Evolutionary conservation across 2,888 invertebrate genomes (phyloP).

Genomic region (Morpho achilles): DNA sequence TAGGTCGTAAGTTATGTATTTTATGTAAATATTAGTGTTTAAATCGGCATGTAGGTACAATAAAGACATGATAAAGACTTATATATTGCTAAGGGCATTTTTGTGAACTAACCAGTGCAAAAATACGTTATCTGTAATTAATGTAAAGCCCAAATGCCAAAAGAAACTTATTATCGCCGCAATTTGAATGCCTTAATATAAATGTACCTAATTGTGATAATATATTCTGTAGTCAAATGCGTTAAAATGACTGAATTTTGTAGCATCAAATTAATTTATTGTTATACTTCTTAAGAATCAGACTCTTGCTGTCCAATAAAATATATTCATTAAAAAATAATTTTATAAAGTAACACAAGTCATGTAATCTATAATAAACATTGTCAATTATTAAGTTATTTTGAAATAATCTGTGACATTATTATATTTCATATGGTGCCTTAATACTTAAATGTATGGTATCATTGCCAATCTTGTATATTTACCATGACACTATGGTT

Average conservation of each 20-base stretch:
- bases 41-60: constrained; percentile 12
- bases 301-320: too few relatives aligned
- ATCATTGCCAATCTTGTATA: too few relatives aligned
- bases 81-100: constrained; percentile 10
- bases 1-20: constrained; percentile 30
- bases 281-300: too few relatives aligned
- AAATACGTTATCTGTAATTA: too few relatives aligned
- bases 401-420: too few relatives aligned
- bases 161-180: constrained; percentile 9
- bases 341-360: too few relatives aligned
- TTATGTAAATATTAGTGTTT: constrained; percentile 34
- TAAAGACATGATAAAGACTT: constrained; percentile 16
- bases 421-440: neutral
- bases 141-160: too few relatives aligned
- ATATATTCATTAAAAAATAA: too few relatives aligned
- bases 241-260: constrained; percentile 14
- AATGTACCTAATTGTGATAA: constrained; percentile 52
- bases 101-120: constrained; percentile 2
- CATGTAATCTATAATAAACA: too few relatives aligned
- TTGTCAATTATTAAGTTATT: too few relatives aligned
- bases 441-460: too few relatives aligned
- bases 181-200: constrained; percentile 51
- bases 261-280: constrained; percentile 17
- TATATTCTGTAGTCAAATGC: constrained; percentile 14
- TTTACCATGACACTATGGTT: too few relatives aligned